Evolutionary conservation across 2,113 vertebrate genomes (phyloP), one percentile per base, ranked within the genome.

Genomic region (Mormyrus iriodes): DNA sequence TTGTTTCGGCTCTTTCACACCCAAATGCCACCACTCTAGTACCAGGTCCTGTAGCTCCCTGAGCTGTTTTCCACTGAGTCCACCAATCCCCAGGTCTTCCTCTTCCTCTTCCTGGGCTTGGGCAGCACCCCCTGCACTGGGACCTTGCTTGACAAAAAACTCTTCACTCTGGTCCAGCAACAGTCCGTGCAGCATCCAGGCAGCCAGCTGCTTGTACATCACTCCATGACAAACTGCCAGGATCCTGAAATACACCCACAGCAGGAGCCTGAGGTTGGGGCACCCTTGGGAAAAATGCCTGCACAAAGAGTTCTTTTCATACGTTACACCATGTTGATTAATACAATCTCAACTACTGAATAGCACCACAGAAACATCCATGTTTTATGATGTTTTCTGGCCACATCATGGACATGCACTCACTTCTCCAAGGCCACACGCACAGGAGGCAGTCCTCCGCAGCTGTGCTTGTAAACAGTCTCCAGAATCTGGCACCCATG

Each of bases 121-220:
- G 8, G 94, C 93, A 15, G 94, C 93, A 46, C 94, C 97, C 55
- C 97, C 98, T 2, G 96, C 97, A 85, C 97, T 97, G 0, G 98
- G 98, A 0, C 98, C 98, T 91, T 99, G 98, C 93, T 96, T 98
- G 91, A 99, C 96, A 44, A 98, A 99, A 90, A 99, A 99, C 95
- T 99, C 98, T 94, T 99, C 98, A 0, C 97, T 97, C 27, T 99
- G 97, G 92, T 99, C 98, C 91, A 99, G 93, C 31, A 99, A 96
- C 88, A 99, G 90, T 0, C 98, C 98, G 0, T 99, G 98, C 58
- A 99, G 93, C 98, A 99, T 99, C 98, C 98, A 99, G 39, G 98
- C 98, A 0, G 98, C 99, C 2, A 99, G 96, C 95, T 99, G 98
- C 90, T 99, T 99, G 92, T 99, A 99, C 97, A 99, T 98, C 90